These are phyloP conservation scores for Spatulosminthurus flaviceps DNA, from an alignment of 2,888 invertebrate genomes.

Conservation along the genomic window DNA sequence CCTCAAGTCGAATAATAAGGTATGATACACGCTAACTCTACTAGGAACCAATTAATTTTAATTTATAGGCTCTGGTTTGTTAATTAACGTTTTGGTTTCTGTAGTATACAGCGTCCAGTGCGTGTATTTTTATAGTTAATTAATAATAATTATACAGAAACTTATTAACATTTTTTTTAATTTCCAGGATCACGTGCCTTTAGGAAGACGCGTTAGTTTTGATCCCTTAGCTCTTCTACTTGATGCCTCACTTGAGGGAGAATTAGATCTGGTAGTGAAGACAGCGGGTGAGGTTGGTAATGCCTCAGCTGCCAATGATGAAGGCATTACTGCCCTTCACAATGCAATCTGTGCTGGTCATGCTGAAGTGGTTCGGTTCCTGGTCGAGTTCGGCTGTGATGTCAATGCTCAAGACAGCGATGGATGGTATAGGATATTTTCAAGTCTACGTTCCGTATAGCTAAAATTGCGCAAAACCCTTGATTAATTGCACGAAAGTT, in stretches of 20 bases:
- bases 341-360: conserved; percentile 99
- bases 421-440: conserved; percentile 79
- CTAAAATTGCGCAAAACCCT: too few relatives aligned
- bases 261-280: conserved; percentile 94
- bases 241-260: conserved; percentile 98
- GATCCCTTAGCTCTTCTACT: conserved; percentile 95
- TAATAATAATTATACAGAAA: too few relatives aligned
- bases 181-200: conserved; percentile 56
- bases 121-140: too few relatives aligned
- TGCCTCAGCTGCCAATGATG: conserved; percentile 97
- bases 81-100: too few relatives aligned
- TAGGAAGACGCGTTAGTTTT: conserved; percentile 85
- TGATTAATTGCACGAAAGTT: too few relatives aligned
- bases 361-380: conserved; percentile 96
- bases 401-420: conserved; percentile 99
- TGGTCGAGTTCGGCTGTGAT: conserved; percentile 97
- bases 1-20: conserved; percentile 71
- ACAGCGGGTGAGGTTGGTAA: conserved; percentile 78
- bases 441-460: too few relatives aligned
- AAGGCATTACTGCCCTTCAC: conserved; percentile 98
- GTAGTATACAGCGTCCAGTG: too few relatives aligned
- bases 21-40: conserved; percentile 49
- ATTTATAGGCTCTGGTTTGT: too few relatives aligned
- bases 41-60: too few relatives aligned
- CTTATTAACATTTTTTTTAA: neutral